Conservation (phyloP, 2,797 vertebrate genomes). For the Enteromius afrohamiltoni region DNA sequence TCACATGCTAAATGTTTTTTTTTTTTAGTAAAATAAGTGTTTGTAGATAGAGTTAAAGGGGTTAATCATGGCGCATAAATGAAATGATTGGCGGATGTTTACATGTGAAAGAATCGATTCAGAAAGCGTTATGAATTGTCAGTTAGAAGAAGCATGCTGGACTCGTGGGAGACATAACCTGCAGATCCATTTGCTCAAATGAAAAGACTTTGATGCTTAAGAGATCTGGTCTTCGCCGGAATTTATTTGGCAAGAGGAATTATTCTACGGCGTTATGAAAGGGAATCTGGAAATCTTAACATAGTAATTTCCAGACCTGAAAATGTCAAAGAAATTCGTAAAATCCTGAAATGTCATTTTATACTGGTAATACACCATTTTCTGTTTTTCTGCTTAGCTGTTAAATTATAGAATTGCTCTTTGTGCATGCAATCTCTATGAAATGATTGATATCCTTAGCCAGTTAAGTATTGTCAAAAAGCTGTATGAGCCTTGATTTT, state of each 20-base stretch:
- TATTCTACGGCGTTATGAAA: constrained; percentile 23
- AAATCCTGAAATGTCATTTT: constrained; percentile 5
- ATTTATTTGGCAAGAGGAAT: constrained; percentile 39
- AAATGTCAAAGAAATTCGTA: not conserved
- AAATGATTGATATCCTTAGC: not conserved
- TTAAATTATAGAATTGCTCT: not conserved
- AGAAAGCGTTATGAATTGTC: constrained; percentile 65
- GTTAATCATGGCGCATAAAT: constrained; percentile 44
- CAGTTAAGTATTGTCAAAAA: not conserved
- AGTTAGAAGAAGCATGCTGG: constrained; percentile 59
- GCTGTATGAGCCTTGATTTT: not conserved
- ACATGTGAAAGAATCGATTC: constrained; percentile 70
- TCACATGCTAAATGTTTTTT: not conserved
- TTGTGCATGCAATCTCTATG: not conserved
- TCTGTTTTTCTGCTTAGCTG: not conserved
- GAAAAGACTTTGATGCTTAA: constrained; percentile 71
- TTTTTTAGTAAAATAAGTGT: not conserved
- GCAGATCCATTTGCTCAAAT: constrained; percentile 77
- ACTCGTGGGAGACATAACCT: constrained; percentile 68
- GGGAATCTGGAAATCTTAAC: not conserved
- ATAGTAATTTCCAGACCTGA: not conserved
- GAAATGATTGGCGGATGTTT: constrained; percentile 55
- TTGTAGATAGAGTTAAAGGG: constrained; percentile 10
- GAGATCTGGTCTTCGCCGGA: constrained; percentile 34
- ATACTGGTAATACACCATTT: not conserved